Base-by-base conservation (phyloP, 2,797 vertebrate genomes). In the Scolopax rusticola region DNA sequence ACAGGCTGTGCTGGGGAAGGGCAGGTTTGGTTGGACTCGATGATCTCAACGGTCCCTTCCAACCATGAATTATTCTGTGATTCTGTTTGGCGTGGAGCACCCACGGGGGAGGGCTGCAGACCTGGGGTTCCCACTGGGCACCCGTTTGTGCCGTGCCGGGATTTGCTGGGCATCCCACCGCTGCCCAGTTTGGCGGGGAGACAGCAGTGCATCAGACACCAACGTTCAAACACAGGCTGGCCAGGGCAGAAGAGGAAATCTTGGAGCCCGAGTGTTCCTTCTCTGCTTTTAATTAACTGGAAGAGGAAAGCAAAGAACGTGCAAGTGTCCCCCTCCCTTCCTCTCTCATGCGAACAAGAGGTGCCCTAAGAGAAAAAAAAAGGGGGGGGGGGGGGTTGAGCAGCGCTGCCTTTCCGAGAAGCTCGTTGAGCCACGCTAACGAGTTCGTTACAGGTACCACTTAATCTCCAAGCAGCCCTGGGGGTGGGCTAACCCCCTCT, bases 401-500 rank as follows among this genome's bases (percentile, higher is more conserved):
- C 57, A 36, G 53, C 9, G 1, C n/a, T 15, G 36, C 41, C 48
- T 27, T 24, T 6, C 30, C 24, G 3, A 21, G 54, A 41, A 20
- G 41, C 68, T 71, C 15, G 2, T 24, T 21, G 56, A 33, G 63
- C 61, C 41, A 1, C 4, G 1, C 27, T 9, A 30, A 21, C 2
- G 20, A 47, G 19, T 6, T 38, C 3, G 0, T 28, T 8, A 12
- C 54, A 6, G 53, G 71, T 13, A 15, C 20, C 3, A 1, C 24
- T 15, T 1, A 0, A 17, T 3, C 61, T n/a, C 18, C 3, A 15
- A 16, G 41, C 7, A 12, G 38, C 33, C 63, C 65, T 0, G 0
- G 30, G 30, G 53, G 11, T 23, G 73, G 32, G 57, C 11, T 8
- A 33, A 19, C 9, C 19, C 50, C 27, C 24, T 33, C 38, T 8